phyloP scores from a whole-genome alignment of 64 coral and sea anemone species.

The Montipora capricornis region DNA sequence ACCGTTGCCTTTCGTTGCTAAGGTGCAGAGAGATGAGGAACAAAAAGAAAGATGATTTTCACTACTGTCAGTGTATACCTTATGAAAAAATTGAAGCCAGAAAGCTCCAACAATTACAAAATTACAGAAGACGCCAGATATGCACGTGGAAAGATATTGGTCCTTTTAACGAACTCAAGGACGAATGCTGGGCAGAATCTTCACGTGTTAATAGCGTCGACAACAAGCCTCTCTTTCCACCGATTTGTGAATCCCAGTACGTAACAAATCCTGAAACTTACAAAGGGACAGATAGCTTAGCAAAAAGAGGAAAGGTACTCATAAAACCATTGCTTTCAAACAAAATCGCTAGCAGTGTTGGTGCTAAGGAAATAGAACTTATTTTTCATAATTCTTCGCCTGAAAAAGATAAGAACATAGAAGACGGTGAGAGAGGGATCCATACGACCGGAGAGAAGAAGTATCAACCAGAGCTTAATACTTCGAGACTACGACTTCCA shows the following conservation, averaged over 20 bases:
- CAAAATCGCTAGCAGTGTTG: not conserved
- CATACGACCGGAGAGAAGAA: not conserved
- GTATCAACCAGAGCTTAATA: not conserved
- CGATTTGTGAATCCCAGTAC: conserved; percentile 41
- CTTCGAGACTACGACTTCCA: not conserved
- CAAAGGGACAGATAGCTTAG: not conserved
- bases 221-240: conserved; percentile 61
- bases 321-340: not conserved
- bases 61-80: conserved; percentile 55
- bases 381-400: not conserved
- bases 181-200: not conserved
- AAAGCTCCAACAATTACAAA: conserved; percentile 66
- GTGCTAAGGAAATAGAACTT: not conserved
- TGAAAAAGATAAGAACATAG: not conserved
- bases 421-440: not conserved
- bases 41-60: not conserved
- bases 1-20: not conserved
- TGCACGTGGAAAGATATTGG: conserved; percentile 56
- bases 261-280: not conserved
- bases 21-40: not conserved
- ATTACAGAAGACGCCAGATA: conserved; percentile 45
- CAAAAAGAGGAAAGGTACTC: not conserved
- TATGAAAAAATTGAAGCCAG: conserved; percentile 73
- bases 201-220: not conserved
- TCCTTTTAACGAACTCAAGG: conserved; percentile 42